Conservation (phyloP, 2,797 vertebrate species). For the Poecilia picta region DNA sequence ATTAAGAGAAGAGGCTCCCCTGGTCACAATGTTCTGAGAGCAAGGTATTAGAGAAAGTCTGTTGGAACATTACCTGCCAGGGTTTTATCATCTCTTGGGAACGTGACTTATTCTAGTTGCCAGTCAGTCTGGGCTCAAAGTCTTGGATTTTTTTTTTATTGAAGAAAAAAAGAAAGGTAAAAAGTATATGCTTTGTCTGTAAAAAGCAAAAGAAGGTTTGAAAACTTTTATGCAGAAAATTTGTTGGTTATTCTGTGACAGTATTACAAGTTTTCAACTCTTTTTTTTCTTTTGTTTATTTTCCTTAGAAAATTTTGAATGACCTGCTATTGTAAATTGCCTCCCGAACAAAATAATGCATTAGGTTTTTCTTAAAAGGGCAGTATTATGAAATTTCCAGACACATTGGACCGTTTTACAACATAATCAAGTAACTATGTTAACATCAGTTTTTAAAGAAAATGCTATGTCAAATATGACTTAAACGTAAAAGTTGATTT, state of each 20-base stretch:
- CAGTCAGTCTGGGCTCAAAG: slow-evolving; percentile 4
- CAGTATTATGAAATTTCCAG: no score
- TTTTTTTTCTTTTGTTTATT: background rate
- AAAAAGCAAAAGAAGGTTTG: background rate
- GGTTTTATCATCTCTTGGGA: slow-evolving; percentile 32
- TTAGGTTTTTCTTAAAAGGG: background rate
- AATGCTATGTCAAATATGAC: no score
- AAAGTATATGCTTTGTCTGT: background rate
- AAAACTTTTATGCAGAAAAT: background rate
- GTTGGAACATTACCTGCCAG: slow-evolving; percentile 36
- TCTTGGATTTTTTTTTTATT: background rate
- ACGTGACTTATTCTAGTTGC: slow-evolving; percentile 27
- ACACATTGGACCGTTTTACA: no score
- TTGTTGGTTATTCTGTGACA: background rate
- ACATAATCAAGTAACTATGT: no score
- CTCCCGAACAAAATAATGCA: background rate
- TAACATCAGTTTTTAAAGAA: no score
- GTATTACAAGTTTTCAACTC: background rate
- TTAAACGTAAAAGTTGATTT: no score
- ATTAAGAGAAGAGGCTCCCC: slow-evolving; percentile 61
- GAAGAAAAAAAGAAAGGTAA: background rate
- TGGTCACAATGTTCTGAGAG: slow-evolving; percentile 46
- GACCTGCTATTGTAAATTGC: background rate
- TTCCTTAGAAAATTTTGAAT: background rate
- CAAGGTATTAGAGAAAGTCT: slow-evolving; percentile 69